Base-by-base conservation (phyloP, 2,113 vertebrate species). In the Chionis minor region DNA sequence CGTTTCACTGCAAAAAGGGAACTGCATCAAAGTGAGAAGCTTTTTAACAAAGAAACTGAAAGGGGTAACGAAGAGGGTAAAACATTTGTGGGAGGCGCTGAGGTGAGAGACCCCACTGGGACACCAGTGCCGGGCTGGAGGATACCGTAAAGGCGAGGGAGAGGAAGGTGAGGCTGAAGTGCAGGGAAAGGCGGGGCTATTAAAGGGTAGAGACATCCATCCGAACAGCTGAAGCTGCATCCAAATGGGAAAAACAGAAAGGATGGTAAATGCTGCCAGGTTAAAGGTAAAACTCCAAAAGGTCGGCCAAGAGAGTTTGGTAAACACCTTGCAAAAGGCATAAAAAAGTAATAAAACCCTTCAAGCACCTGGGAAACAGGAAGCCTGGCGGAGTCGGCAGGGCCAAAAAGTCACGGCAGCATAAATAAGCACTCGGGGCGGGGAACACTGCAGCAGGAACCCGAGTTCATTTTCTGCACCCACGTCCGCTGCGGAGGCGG, bases 271-370 rank as follows among this genome's bases (percentile, higher is more conserved):
- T n/a, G 55, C 80, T 92, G 75, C 58, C 67, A 90, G 88, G 88
- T 88, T 86, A 90, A 82, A 95, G 59, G 86, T 86, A 95, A 90
- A 92, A 59, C 67, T 91, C 86, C 63, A 92, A 88, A 61, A 84
- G 80, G 91, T 66, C 7, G 0, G 80, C 58, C 49, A 58, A 77
- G 56, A 83, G 47, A 81, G 80, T 81, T 80, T 70, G 45, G 91
- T 92, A 86, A 90, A 92, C 1, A 3, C 83, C 83, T 91, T 81
- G 86, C 63, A 70, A 45, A 66, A 88, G 47, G 63, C 77, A 71
- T 83, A 70, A 86, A 86, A 84, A 56, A 35, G 88, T 38, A 77
- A 81, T 94, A 95, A 92, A 92, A 70, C 88, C 42, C 82, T 70
- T 88, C 88, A 89, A 85, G 89, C 69, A 81, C 72, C 55, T 58